These are phyloP conservation scores for Hyposoter didymator DNA, from an alignment of 2,888 invertebrate species.

Conservation along the genomic window DNA sequence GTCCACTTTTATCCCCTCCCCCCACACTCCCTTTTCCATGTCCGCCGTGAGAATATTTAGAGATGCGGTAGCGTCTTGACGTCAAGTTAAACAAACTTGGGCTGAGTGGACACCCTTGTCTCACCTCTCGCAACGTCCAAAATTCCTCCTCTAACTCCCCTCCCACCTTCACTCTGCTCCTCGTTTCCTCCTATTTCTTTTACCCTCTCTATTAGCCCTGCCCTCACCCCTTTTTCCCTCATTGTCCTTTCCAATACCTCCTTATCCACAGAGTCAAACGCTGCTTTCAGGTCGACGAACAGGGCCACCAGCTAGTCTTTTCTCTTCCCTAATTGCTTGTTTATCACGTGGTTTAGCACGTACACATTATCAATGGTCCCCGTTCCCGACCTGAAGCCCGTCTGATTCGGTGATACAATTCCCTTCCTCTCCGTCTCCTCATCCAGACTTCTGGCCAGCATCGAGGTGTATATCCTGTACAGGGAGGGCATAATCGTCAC, in stretches of 20 bases:
- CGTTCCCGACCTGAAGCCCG: constrained; percentile 24
- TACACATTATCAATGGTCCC: constrained; percentile 29
- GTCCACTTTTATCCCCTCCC: constrained; percentile 38
- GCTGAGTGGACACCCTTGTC: constrained; percentile 68
- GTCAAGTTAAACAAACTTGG: constrained; percentile 49
- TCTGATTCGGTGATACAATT: not conserved
- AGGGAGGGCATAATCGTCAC: constrained; percentile 40
- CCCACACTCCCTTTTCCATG: constrained; percentile 43
- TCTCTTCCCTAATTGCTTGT: not conserved
- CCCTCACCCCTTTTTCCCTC: constrained; percentile 12
- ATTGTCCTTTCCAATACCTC: constrained; percentile 3
- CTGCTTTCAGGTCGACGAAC: constrained; percentile 31
- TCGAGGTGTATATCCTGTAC: constrained; percentile 45
- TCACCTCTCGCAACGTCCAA: constrained; percentile 53
- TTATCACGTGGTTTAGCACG: constrained; percentile 17
- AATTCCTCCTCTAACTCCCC: constrained; percentile 43
- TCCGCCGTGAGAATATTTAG: constrained; percentile 44
- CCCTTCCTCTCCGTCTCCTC: not conserved
- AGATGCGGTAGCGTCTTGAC: no score
- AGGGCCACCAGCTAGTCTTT: constrained; percentile 7
- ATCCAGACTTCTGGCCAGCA: not conserved
- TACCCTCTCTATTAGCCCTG: constrained; percentile 15
- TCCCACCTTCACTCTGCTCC: no score
- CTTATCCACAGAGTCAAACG: constrained; percentile 45
- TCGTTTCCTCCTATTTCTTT: no score